Conservation (phyloP, 1,140 invertebrate genomes). For the Streblospio benedicti region DNA sequence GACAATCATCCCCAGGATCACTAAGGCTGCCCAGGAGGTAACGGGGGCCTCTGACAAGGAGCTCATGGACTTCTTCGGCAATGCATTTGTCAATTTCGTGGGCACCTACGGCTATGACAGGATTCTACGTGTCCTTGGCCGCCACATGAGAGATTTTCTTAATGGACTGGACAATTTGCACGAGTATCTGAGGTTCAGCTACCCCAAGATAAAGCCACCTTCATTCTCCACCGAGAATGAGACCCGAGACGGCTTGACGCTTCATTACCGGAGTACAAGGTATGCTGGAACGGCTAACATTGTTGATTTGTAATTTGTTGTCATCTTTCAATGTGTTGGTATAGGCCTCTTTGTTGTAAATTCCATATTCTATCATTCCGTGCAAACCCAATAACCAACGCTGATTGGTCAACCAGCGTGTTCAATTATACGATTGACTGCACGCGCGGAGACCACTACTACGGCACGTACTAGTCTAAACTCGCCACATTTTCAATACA, state of each 20-base stretch:
- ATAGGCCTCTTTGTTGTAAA: too few species aligned
- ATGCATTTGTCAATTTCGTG: constrained; percentile 78
- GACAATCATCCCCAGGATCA: constrained; percentile 64
- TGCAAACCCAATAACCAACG: too few species aligned
- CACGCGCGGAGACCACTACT: too few species aligned
- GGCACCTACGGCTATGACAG: constrained; percentile 72
- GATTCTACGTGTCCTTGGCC: constrained; percentile 64
- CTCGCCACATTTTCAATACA: too few species aligned
- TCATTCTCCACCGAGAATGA: constrained; percentile 92
- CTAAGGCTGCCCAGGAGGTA: constrained; percentile 51
- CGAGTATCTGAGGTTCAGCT: constrained; percentile 76
- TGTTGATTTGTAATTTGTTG: too few species aligned
- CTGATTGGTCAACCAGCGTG: too few species aligned
- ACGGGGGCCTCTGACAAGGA: constrained; percentile 53
- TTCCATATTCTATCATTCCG: too few species aligned
- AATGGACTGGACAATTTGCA: constrained; percentile 85
- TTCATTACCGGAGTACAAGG: constrained; percentile 77
- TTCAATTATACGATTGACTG: too few species aligned
- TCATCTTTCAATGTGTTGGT: too few species aligned
- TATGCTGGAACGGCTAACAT: too few species aligned
- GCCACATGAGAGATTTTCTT: constrained; percentile 86
- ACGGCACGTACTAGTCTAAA: too few species aligned
- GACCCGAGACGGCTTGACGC: constrained; percentile 57
- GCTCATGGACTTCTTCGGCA: constrained; percentile 76
- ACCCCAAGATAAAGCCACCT: constrained; percentile 79